Conservation (phyloP, 23 tunicate species). For the Pegea sp. region DNA sequence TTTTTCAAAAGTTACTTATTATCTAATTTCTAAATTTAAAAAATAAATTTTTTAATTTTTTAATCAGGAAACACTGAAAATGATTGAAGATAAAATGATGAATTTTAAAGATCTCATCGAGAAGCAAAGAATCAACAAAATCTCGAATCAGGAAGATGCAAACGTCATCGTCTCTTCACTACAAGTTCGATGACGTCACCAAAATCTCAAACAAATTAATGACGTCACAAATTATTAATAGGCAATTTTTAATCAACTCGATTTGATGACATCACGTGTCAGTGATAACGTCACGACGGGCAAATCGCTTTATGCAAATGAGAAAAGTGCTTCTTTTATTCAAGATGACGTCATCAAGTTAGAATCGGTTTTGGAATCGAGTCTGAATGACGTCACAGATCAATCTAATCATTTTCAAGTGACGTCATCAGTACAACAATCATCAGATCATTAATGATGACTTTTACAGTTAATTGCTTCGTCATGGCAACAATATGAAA, state of each 20-base stretch:
- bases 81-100: slow-evolving; percentile 6
- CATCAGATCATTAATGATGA: too few species aligned
- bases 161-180: background rate
- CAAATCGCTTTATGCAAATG: slow-evolving; percentile 67
- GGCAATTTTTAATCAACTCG: slow-evolving; percentile 23
- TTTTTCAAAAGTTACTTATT: background rate
- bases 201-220: background rate
- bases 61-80: slow-evolving; percentile 9
- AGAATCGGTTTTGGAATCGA: too few species aligned
- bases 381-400: too few species aligned
- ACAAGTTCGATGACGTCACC: too few species aligned
- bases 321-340: slow-evolving; percentile 55
- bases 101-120: slow-evolving; percentile 2
- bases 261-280: slow-evolving; percentile 15
- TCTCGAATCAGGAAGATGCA: slow-evolving; percentile 6
- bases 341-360: slow-evolving; percentile 55
- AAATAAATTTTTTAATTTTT: slow-evolving; percentile 1
- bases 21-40: background rate
- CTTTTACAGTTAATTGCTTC: too few species aligned
- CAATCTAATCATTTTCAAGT: too few species aligned
- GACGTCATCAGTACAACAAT: too few species aligned
- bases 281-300: slow-evolving; percentile 22
- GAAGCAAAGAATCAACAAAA: background rate
- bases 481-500: too few species aligned
- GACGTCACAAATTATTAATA: background rate